A percentile compares a stretch with the other conserved stretches of the same genome.
Conservation (phyloP, 2,113 vertebrate species). For the Pogona vitticeps region DNA sequence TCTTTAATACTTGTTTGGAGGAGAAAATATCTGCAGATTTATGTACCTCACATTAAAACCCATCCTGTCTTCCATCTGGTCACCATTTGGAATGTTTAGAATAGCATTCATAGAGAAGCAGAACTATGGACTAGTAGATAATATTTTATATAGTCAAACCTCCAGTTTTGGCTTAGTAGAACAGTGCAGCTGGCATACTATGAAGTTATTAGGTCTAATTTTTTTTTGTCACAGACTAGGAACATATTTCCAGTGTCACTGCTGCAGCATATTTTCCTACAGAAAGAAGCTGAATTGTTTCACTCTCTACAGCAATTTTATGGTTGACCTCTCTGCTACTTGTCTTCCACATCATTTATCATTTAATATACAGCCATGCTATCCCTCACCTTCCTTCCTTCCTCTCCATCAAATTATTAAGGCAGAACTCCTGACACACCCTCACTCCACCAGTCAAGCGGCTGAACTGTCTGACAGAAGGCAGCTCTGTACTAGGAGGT, state of each 20-base stretch:
- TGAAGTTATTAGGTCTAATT: constrained; percentile 21
- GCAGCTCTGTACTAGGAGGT: background rate
- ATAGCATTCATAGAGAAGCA: background rate
- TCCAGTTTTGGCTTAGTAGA: background rate
- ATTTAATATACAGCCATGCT: background rate
- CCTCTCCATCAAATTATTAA: background rate
- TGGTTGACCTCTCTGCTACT: constrained; percentile 9
- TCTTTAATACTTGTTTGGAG: too few relatives aligned
- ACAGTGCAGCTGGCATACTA: background rate
- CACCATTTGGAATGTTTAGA: background rate
- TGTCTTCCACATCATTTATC: constrained; percentile 17
- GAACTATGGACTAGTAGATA: background rate
- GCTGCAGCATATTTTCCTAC: background rate
- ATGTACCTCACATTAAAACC: too few relatives aligned
- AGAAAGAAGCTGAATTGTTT: constrained; percentile 9
- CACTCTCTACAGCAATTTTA: background rate
- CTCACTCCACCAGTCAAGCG: background rate
- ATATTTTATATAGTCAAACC: constrained; percentile 21
- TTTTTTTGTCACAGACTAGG: constrained; percentile 10
- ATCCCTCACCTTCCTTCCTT: background rate
- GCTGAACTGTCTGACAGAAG: background rate
- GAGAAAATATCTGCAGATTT: too few relatives aligned
- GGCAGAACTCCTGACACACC: constrained; percentile 9
- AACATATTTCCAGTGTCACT: background rate
- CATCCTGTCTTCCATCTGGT: too few relatives aligned